Conservation (phyloP, 2,888 invertebrate species). For the Biston stratarius region DNA sequence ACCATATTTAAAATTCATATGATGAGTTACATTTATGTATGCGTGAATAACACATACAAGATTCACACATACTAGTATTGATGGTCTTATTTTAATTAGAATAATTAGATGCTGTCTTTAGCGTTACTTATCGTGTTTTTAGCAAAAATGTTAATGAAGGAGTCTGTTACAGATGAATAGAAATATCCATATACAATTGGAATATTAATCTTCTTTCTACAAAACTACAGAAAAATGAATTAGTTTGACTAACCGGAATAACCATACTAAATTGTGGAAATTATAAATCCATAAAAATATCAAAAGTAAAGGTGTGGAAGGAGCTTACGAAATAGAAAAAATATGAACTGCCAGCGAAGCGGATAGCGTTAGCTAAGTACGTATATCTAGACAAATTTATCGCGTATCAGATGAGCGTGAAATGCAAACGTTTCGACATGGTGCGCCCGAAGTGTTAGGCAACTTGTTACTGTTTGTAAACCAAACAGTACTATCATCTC, state of each 20-base stretch:
- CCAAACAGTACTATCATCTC: slow-evolving; percentile 54
- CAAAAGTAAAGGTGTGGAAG: slow-evolving; percentile 11
- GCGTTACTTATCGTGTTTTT: slow-evolving; percentile 5
- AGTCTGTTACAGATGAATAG: background rate
- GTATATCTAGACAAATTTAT: slow-evolving; percentile 56
- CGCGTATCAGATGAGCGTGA: slow-evolving; percentile 60
- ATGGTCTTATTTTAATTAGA: slow-evolving; percentile 28
- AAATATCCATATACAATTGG: background rate
- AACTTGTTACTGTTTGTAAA: slow-evolving; percentile 59
- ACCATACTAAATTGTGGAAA: slow-evolving; percentile 6
- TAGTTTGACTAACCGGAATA: slow-evolving; percentile 3
- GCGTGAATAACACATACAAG: background rate
- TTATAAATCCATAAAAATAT: slow-evolving; percentile 15
- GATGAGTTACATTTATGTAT: background rate
- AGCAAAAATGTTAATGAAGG: slow-evolving; percentile 15
- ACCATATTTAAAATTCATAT: slow-evolving; percentile 11
- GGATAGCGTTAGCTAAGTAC: slow-evolving; percentile 40
- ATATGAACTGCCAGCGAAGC: slow-evolving; percentile 40
- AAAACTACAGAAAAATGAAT: background rate
- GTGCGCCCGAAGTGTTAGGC: slow-evolving; percentile 54
- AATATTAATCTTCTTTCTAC: background rate
- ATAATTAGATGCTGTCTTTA: slow-evolving; percentile 26
- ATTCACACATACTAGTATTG: slow-evolving; percentile 15
- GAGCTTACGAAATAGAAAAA: slow-evolving; percentile 22
- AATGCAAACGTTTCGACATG: slow-evolving; percentile 62